Conservation (phyloP, 37 sponge, comb jelly and placozoan genomes). For the Cladorhizidae sp. region DNA sequence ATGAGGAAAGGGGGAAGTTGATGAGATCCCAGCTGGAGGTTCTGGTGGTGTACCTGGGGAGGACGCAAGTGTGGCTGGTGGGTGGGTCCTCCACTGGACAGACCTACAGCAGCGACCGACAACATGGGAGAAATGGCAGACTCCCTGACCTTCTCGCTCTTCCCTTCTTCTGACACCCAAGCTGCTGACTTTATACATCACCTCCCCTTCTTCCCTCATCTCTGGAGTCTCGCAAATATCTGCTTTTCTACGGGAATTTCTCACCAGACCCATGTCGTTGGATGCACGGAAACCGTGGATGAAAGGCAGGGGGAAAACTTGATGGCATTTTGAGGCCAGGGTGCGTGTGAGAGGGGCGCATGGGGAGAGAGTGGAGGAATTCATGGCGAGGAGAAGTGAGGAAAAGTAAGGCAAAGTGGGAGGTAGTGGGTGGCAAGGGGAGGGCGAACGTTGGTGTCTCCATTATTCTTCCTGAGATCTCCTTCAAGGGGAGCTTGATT, state of each 20-base stretch:
- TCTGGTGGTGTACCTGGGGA: too few relatives aligned
- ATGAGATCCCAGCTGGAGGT: background rate
- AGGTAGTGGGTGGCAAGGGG: slow-evolving; percentile 10
- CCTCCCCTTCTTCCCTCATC: background rate
- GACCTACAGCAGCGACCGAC: background rate
- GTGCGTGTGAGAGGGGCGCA: slow-evolving; percentile 39
- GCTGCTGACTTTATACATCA: background rate
- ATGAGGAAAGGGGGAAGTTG: background rate
- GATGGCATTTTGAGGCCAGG: slow-evolving; percentile 31
- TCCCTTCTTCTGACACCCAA: background rate
- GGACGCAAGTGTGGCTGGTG: too few relatives aligned
- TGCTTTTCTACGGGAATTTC: background rate
- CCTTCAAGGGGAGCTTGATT: slow-evolving; percentile 25
- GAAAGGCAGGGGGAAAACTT: slow-evolving; percentile 33
- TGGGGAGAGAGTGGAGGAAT: slow-evolving; percentile 56
- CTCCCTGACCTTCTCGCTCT: background rate
- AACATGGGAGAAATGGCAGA: background rate
- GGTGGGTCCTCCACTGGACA: background rate
- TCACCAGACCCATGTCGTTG: slow-evolving; percentile 1
- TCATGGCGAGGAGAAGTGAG: slow-evolving; percentile 3
- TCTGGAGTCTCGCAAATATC: slow-evolving; percentile 18
- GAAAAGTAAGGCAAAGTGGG: slow-evolving; percentile 60
- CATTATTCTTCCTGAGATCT: slow-evolving; percentile 25
- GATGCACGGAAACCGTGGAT: background rate
- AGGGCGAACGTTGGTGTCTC: background rate